Base-by-base conservation (phyloP, 2,888 invertebrate species). In the Drosophila kanekoi region DNA sequence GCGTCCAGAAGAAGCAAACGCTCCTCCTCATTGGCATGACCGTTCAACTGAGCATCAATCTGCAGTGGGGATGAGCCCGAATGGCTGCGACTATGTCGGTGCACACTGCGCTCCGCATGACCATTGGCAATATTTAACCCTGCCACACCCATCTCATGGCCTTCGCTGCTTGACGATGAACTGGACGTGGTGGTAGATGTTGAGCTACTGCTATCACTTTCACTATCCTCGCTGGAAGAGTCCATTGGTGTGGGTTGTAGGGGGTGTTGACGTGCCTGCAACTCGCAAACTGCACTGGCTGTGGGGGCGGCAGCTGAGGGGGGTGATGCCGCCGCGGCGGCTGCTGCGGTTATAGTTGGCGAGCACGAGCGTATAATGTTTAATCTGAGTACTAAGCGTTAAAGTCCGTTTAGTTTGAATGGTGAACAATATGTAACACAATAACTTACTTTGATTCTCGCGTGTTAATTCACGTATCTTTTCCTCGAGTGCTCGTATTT, bases 121-220 rank as follows among this genome's bases (percentile, higher is more conserved):
- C 81, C 81, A 23, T 79, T 85, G 37, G 77, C 83, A 18, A 85
- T 84, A 38, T 83, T 85, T 3, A 79, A 59, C 9, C 81, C 89
- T 0, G 81, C 87, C 2, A 80, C 87, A 6, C 73, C 83, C 60
- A 81, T 78, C 20, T 75, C 85, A 16, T 88, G 79, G 0, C 72
- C 74, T 18, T 80, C 83, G 43, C 76, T 77, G 79, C 73, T 79
- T 5, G 82, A 83, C 1, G 90, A 81, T 3, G 89, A 85, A n/a
- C 89, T 90, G 6, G 91, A 90, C 11, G 93, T 93, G 14, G 91
- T 91, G 52, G 92, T 93, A 44, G 93, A 93, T 66, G 93, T 94
- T 49, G 93, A 93, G 88, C 93, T 92, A 63, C 91, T 91, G 68
- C 93, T 93, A 69, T 94, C 94, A 87, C 93, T 93, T 89, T 94